Conservation (phyloP, 2,113 vertebrate genomes). For the Dermatemys mawii region DNA sequence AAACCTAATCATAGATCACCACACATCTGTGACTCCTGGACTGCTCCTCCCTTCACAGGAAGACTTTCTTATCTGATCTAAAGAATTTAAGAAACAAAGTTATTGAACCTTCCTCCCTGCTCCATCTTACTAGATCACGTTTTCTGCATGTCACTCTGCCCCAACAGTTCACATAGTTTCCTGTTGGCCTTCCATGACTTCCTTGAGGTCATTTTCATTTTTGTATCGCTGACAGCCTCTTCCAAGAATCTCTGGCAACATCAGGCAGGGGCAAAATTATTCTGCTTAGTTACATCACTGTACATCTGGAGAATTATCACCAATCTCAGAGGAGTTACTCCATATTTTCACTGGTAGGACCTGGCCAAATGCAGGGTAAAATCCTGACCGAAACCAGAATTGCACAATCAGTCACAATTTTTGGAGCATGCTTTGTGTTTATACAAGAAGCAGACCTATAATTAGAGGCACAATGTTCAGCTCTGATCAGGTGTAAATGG, state of each 20-base stretch:
- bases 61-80: background rate
- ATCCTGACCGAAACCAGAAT: background rate
- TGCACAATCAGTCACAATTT: background rate
- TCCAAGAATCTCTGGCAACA: background rate
- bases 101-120: background rate
- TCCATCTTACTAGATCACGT: background rate
- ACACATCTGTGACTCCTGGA: background rate
- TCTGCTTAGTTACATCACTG: background rate
- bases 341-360: background rate
- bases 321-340: background rate
- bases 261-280: background rate
- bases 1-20: background rate
- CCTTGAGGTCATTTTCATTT: background rate
- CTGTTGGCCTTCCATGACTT: background rate
- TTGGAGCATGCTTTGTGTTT: background rate
- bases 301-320: background rate
- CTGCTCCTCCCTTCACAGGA: background rate
- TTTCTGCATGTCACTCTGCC: background rate
- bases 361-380: background rate
- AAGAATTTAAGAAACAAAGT: background rate
- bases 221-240: background rate
- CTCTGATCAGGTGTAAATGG: background rate
- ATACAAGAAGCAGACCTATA: background rate
- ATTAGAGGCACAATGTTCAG: background rate
- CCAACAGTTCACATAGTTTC: background rate